Conservation (phyloP, 1,140 invertebrate species). For the Papilio polytes region DNA sequence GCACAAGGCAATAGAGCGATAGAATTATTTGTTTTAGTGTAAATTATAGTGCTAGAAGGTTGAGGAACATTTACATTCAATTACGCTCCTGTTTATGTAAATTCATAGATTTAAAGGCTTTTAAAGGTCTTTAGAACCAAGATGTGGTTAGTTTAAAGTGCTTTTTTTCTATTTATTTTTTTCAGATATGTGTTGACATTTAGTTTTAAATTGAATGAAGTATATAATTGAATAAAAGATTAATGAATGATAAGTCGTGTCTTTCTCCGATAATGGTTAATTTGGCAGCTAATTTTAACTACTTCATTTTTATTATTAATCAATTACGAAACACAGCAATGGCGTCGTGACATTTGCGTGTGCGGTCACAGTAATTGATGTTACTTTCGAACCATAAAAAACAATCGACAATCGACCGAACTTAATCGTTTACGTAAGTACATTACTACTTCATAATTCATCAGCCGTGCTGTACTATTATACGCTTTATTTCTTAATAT, state of each 20-base stretch:
- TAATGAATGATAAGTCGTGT: no score
- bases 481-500: conserved; percentile 54
- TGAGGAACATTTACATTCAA: conserved; percentile 8
- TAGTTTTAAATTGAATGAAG: no score
- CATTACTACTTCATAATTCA: conserved; percentile 37
- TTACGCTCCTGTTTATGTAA: conserved; percentile 9
- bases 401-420: background rate
- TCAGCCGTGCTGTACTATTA: conserved; percentile 47
- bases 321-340: background rate
- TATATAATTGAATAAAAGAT: no score
- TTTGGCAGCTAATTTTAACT: background rate
- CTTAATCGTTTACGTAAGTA: conserved; percentile 31
- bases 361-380: background rate
- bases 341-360: conserved; percentile 8
- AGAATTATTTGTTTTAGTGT: conserved; percentile 21
- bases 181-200: no score
- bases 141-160: background rate
- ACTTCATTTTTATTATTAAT: background rate
- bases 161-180: background rate
- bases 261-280: background rate
- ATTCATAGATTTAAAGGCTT: conserved; percentile 9
- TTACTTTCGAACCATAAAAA: conserved; percentile 19
- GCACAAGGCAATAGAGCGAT: conserved; percentile 23
- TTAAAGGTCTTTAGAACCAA: background rate
- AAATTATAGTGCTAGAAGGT: conserved; percentile 17